Evolutionary conservation across 2,797 vertebrate species (phyloP).

Genomic region (Anabas testudineus): DNA sequence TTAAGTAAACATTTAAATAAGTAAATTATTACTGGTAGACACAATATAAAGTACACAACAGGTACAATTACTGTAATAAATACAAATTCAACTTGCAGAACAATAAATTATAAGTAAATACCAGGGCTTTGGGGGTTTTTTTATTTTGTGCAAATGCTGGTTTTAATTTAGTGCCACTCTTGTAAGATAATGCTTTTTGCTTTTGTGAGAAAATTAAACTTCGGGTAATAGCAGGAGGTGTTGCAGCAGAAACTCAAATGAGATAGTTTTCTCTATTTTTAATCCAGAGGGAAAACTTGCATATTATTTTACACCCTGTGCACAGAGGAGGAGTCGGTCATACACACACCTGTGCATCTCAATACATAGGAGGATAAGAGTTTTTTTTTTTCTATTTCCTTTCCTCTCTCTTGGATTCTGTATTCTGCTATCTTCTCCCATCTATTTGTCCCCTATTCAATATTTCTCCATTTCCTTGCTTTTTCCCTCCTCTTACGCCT

Average conservation of each 20-base stretch:
- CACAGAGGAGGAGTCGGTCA: neutral
- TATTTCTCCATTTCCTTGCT: conserved; percentile 58
- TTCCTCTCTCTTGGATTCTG: conserved; percentile 29
- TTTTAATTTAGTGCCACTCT: too few species aligned
- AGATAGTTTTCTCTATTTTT: neutral
- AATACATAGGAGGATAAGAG: conserved; percentile 58
- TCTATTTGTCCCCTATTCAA: conserved; percentile 70
- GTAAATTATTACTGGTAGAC: too few species aligned
- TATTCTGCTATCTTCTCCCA: conserved; percentile 64
- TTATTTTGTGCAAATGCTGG: too few species aligned
- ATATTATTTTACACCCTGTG: conserved; percentile 17
- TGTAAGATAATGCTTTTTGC: too few species aligned
- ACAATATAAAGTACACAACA: too few species aligned
- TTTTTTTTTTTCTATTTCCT: conserved; percentile 36
- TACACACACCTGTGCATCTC: conserved; percentile 69
- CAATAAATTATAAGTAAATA: too few species aligned
- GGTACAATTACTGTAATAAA: too few species aligned
- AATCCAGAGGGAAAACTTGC: conserved; percentile 6
- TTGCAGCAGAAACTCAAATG: neutral
- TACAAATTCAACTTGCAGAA: too few species aligned
- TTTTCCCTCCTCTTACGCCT: conserved; percentile 70
- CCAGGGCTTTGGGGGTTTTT: too few species aligned
- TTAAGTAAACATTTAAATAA: too few species aligned
- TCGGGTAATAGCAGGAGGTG: neutral
- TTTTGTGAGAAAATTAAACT: too few species aligned